These are phyloP conservation scores for Trichomalopsis sarcophagae DNA, from an alignment of 1,140 invertebrate species.

Conservation along the genomic window DNA sequence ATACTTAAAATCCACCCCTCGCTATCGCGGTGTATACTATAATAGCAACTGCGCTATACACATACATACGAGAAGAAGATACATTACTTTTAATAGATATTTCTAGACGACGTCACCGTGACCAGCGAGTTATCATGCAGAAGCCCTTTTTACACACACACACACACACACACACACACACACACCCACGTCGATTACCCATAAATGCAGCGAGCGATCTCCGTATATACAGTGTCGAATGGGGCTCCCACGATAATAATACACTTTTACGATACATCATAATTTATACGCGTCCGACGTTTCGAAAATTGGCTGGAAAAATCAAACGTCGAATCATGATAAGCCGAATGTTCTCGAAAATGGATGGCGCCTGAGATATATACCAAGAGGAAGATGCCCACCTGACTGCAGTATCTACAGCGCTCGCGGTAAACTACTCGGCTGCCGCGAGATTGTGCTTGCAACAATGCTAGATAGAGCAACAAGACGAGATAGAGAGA, in stretches of 20 bases:
- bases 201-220: background rate
- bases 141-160: background rate
- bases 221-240: background rate
- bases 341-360: too few species aligned
- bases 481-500: too few species aligned
- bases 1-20: constrained; percentile 30
- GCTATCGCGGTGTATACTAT: background rate
- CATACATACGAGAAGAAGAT: background rate
- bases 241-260: background rate
- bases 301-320: background rate
- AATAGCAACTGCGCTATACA: background rate
- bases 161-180: too few species aligned
- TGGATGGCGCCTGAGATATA: too few species aligned
- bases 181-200: background rate
- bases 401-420: too few species aligned
- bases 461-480: too few species aligned
- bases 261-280: constrained; percentile 6
- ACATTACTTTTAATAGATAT: constrained; percentile 17
- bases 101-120: constrained; percentile 27
- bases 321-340: background rate
- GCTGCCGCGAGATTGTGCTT: too few species aligned
- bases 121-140: constrained; percentile 30
- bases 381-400: too few species aligned
- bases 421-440: too few species aligned
- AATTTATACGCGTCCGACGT: background rate